Evolutionary conservation across 2,113 vertebrate genomes (phyloP).

Genomic region (Isichthys henryi): DNA sequence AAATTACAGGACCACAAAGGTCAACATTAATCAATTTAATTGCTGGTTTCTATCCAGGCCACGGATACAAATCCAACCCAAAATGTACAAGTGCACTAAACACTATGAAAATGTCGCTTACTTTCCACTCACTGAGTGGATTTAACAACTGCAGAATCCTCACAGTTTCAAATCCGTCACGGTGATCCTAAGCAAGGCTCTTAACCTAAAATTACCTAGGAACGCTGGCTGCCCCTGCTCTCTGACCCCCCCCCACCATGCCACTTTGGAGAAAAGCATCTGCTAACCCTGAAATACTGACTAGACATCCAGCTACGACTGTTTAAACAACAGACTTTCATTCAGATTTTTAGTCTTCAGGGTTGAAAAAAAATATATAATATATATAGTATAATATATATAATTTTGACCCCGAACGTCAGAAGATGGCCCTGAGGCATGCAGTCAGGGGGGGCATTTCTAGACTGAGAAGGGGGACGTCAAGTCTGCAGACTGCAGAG

Average conservation of each 20-base stretch:
- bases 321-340: not conserved
- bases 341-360: not conserved
- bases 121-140: not conserved
- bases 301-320: not conserved
- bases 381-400: not conserved
- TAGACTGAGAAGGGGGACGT: not conserved
- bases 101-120: slow-evolving; percentile 17
- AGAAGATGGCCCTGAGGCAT: not conserved
- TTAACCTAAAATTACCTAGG: not conserved
- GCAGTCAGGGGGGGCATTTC: not conserved
- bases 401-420: not conserved
- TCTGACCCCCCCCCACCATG: not conserved
- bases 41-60: not conserved
- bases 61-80: not conserved
- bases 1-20: slow-evolving; percentile 50
- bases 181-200: not conserved
- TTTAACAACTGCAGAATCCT: not conserved
- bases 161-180: not conserved
- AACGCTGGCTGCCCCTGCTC: not conserved
- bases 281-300: not conserved
- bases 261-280: not conserved
- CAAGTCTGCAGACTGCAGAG: not conserved
- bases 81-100: not conserved
- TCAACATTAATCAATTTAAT: slow-evolving; percentile 63
- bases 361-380: no score